Conservation (phyloP, 2,797 vertebrate species). For the Prionace glauca region DNA sequence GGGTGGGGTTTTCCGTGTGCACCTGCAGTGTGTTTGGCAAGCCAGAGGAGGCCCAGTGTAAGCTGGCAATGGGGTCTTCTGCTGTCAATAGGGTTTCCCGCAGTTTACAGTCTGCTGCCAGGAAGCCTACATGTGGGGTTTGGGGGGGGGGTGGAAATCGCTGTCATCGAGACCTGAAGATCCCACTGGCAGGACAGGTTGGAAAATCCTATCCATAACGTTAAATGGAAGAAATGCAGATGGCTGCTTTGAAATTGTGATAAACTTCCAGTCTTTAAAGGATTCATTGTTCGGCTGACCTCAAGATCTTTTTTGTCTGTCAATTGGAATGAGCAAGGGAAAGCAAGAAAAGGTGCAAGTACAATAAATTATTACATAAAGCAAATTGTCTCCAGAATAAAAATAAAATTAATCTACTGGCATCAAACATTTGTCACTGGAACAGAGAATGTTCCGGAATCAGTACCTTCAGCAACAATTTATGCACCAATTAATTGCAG, state of each 20-base stretch:
- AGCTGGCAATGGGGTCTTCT: too few relatives aligned
- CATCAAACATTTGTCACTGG: neutral
- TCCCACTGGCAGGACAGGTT: too few relatives aligned
- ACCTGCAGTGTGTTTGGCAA: too few relatives aligned
- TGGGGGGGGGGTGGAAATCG: too few relatives aligned
- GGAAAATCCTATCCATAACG: neutral
- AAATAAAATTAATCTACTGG: neutral
- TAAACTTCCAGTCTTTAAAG: neutral
- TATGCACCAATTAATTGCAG: neutral
- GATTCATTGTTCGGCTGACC: neutral
- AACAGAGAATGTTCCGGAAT: neutral
- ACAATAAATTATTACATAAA: neutral
- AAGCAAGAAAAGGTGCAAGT: neutral
- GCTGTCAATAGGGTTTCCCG: too few relatives aligned
- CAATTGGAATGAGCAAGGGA: neutral
- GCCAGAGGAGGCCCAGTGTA: too few relatives aligned
- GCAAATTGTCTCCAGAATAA: neutral
- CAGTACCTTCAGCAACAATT: neutral
- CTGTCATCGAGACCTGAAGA: too few relatives aligned
- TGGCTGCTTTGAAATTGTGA: neutral
- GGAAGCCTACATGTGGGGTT: too few relatives aligned
- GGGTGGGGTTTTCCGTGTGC: too few relatives aligned
- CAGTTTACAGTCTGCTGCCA: too few relatives aligned
- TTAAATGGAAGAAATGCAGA: neutral
- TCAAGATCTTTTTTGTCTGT: neutral